Base-by-base conservation (phyloP, 2,888 invertebrate species). In the Thereva unica region DNA sequence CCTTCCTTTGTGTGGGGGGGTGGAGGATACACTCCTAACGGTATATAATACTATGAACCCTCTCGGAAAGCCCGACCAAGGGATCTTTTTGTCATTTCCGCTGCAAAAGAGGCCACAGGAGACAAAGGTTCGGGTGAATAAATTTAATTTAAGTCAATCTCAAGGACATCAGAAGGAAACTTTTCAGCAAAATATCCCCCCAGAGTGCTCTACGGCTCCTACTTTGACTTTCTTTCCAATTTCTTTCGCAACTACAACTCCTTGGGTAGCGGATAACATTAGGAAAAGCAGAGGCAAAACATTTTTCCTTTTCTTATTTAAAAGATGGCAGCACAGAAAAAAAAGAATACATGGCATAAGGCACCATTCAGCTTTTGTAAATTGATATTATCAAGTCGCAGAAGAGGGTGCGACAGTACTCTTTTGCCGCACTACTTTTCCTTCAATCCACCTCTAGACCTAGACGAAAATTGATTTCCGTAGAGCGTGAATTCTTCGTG, bases 81-180 rank as follows among this genome's bases (percentile, higher is more conserved):
- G 23, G 23, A 23, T 23, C 23, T 23, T 23, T 23, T 23, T 23
- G 23, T 23, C 23, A 23, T 23, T 23, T 23, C 23, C 23, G 23
- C 23, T 23, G 23, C 23, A 23, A 23, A 23, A 23, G 23, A 23
- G 23, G 23, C 23, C 23, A 47, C 3, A 5, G 47, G 12, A 47
- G 12, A 6, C 6, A 47, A 47, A 47, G 47, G 5, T 5, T 10
- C 6, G 7, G n/a, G 9, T 37, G 45, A 23, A 37, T 59, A 35
- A 59, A 59, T 59, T 59, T 35, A 45, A 59, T 59, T 61, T 52
- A 37, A 52, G n/a, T 42, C 40, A 47, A 67, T 67, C 49, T 61
- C 12, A 50, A 57, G 42, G 50, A 50, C 35, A 42, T 50, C 50
- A 38, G 8, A 37, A 47, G 5, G 47, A 47, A 47, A 47, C 47